Conservation (phyloP, 2,797 vertebrate species). For the Sibirionetta formosa region DNA sequence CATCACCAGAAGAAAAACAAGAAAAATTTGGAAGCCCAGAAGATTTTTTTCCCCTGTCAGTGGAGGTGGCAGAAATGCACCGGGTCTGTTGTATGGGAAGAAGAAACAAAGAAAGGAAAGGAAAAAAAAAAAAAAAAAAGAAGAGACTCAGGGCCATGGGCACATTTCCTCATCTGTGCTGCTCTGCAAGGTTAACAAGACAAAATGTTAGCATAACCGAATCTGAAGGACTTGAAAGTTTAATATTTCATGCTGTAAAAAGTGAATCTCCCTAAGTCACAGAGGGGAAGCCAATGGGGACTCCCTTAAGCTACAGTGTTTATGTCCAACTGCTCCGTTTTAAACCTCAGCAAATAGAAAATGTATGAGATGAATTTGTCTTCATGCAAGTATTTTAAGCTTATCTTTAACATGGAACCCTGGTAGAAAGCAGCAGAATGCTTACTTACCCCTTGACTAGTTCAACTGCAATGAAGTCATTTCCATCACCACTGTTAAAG, state of each 20-base stretch:
- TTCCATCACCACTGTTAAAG: constrained; percentile 98
- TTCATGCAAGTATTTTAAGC: neutral
- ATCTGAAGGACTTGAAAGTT: neutral
- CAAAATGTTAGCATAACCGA: neutral
- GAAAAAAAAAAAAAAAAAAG: neutral
- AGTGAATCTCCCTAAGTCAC: neutral
- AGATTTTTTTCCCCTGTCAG: neutral
- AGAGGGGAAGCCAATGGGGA: neutral
- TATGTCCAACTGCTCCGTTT: neutral
- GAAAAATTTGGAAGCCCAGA: neutral
- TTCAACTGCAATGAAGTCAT: constrained; percentile 97
- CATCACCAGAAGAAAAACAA: neutral
- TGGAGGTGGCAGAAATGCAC: neutral
- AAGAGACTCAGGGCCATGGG: neutral
- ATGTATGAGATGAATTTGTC: neutral
- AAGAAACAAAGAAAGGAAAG: neutral
- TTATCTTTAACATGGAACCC: neutral
- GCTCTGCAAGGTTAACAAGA: neutral
- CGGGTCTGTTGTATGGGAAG: fast-evolving
- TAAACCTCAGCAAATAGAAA: neutral
- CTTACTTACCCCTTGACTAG: constrained; percentile 95
- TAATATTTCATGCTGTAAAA: neutral
- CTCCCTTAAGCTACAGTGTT: neutral
- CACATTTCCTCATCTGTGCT: neutral
- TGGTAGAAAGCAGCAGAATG: neutral